Conservation (phyloP, 1,140 invertebrate genomes). For the Trypoxylus dichotomus region DNA sequence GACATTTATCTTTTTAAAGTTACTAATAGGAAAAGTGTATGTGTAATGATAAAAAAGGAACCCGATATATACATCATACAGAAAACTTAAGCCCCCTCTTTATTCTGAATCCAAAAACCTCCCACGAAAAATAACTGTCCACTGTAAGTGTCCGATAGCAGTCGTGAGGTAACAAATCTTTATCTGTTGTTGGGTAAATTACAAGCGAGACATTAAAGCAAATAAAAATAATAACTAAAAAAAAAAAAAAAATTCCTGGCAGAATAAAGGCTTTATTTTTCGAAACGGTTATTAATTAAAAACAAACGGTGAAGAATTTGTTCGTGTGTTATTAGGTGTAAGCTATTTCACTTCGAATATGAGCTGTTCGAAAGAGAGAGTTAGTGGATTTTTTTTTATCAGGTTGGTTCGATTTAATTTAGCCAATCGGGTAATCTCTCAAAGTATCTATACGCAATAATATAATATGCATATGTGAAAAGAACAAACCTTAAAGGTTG, state of each 20-base stretch:
- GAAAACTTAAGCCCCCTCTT: no score
- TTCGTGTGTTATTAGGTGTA: not conserved
- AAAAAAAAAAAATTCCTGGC: slow-evolving; percentile 1
- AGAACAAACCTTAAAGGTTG: slow-evolving; percentile 33
- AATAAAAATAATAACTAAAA: not conserved
- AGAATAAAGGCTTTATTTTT: not conserved
- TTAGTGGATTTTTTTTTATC: not conserved
- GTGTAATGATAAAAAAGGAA: no score
- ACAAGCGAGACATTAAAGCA: slow-evolving; percentile 7
- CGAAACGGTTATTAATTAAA: not conserved
- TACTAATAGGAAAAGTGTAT: no score
- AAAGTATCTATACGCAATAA: not conserved
- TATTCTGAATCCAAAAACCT: no score
- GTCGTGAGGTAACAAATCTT: not conserved
- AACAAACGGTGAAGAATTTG: slow-evolving; percentile 7
- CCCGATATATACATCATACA: no score
- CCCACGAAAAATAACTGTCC: not conserved
- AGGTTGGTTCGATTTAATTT: not conserved
- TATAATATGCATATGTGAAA: not conserved
- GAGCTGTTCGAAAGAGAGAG: not conserved
- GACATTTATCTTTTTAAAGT: no score
- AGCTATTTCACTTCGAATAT: not conserved
- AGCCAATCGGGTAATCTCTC: not conserved
- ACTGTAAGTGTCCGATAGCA: not conserved
- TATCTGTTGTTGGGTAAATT: not conserved